Conservation (phyloP, 2,113 vertebrate genomes). For the Crotalus tigris region DNA sequence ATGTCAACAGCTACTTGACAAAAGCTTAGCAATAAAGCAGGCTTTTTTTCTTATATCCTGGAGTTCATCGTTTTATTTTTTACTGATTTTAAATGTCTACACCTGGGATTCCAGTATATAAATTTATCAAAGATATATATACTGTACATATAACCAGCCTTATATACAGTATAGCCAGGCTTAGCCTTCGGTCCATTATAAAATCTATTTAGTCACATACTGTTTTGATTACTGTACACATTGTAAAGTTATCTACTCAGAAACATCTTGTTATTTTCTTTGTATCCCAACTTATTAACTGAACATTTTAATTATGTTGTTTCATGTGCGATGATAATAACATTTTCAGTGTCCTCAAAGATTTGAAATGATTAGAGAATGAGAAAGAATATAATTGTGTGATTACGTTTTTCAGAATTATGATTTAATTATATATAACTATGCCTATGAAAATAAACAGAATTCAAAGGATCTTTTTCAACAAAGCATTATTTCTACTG, state of each 20-base stretch:
- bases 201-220: not conserved
- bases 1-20: no score
- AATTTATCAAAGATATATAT: no score
- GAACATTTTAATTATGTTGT: constrained; percentile 1
- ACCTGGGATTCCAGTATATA: no score
- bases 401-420: constrained; percentile 25
- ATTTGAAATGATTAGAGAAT: constrained; percentile 1
- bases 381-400: not conserved
- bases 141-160: not conserved
- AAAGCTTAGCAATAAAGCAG: no score
- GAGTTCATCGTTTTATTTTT: no score
- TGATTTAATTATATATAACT: not conserved
- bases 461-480: not conserved
- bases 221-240: not conserved
- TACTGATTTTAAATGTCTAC: no score
- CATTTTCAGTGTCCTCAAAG: constrained; percentile 38
- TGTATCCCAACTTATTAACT: not conserved
- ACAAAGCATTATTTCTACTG: not conserved
- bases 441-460: not conserved
- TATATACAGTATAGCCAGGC: not conserved
- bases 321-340: constrained; percentile 11
- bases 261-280: constrained; percentile 6
- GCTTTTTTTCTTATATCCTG: no score
- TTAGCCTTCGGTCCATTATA: constrained; percentile 22
- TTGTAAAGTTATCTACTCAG: not conserved